phyloP scores from a whole-genome alignment of 30 jellyfish, hydroid and myxozoan species.

The Hydractinia echinata region DNA sequence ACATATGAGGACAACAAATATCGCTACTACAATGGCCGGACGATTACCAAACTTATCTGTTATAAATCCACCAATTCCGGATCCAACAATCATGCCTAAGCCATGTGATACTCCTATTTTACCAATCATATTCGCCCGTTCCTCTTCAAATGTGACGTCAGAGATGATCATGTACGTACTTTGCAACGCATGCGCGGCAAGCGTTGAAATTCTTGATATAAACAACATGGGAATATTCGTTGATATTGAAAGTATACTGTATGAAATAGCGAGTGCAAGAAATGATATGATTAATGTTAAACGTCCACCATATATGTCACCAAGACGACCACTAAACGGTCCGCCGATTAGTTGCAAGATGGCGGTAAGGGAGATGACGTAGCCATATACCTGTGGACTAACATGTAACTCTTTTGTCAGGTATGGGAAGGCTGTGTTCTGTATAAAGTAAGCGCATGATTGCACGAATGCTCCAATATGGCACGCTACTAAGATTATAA shows the following conservation, averaged over 20 bases:
- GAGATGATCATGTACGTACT: conserved; percentile 29
- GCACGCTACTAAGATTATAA: conserved; percentile 15
- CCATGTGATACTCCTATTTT: conserved; percentile 38
- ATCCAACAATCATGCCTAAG: conserved; percentile 37
- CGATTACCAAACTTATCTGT: conserved; percentile 23
- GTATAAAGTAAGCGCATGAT: conserved; percentile 28
- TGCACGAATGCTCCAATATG: conserved; percentile 37
- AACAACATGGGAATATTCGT: conserved; percentile 10
- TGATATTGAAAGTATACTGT: conserved; percentile 1
- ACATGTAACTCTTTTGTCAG: conserved; percentile 19
- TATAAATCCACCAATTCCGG: conserved; percentile 33
- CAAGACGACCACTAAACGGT: conserved; percentile 27
- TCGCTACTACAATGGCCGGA: conserved; percentile 19
- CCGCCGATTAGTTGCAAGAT: conserved; percentile 39
- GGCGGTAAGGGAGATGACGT: conserved; percentile 24
- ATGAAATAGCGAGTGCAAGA: conserved; percentile 1
- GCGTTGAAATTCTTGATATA: conserved; percentile 12
- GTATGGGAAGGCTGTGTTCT: conserved; percentile 31
- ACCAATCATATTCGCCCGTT: conserved; percentile 33
- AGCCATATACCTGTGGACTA: conserved; percentile 35
- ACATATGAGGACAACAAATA: conserved; percentile 16
- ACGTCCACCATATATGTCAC: conserved; percentile 34
- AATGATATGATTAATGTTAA: conserved; percentile 17
- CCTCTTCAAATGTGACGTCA: conserved; percentile 27
- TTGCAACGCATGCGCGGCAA: conserved; percentile 32